These are phyloP conservation scores for Poeciliopsis occidentalis DNA, from an alignment of 2,113 vertebrate genomes.

Conservation along the genomic window DNA sequence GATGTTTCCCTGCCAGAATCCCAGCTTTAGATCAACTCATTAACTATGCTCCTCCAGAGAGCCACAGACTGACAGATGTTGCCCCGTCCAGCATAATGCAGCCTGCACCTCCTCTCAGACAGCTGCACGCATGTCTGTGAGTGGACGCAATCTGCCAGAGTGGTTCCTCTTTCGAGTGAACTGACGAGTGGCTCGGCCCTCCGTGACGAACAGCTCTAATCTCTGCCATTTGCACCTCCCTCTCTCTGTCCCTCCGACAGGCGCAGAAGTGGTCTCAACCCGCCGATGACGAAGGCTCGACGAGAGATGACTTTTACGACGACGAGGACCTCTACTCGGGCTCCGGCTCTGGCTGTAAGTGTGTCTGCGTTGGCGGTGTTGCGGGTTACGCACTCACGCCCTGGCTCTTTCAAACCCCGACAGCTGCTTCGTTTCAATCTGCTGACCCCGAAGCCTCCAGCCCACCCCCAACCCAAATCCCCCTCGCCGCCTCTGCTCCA, in stretches of 20 bases:
- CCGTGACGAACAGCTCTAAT: conserved; percentile 49
- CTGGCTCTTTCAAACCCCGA: conserved; percentile 61
- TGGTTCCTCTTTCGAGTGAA: conserved; percentile 60
- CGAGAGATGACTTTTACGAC: conserved; percentile 75
- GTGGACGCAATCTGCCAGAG: conserved; percentile 66
- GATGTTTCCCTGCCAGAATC: conserved; percentile 60
- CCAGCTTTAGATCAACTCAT: conserved; percentile 63
- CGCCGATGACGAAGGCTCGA: conserved; percentile 76
- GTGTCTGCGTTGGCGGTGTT: conserved; percentile 24
- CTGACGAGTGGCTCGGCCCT: conserved; percentile 51
- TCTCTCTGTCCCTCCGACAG: conserved; percentile 57
- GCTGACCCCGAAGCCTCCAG: conserved; percentile 51
- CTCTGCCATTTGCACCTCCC: conserved; percentile 27
- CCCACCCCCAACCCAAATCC: background rate
- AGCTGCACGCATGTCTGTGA: conserved; percentile 19
- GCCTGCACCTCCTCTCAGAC: conserved; percentile 28
- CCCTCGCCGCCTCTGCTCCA: background rate
- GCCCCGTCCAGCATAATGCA: conserved; percentile 36
- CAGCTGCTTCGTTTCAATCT: conserved; percentile 76
- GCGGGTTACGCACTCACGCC: conserved; percentile 36
- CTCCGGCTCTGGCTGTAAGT: conserved; percentile 85
- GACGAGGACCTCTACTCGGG: conserved; percentile 84
- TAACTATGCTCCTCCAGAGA: conserved; percentile 56
- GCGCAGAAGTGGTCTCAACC: conserved; percentile 63
- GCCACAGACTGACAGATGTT: conserved; percentile 69